Percentiles rank a stretch among this genome's conserved stretches.
Conservation (phyloP, 2,888 invertebrate genomes). For the Andrena haemorrhoa region DNA sequence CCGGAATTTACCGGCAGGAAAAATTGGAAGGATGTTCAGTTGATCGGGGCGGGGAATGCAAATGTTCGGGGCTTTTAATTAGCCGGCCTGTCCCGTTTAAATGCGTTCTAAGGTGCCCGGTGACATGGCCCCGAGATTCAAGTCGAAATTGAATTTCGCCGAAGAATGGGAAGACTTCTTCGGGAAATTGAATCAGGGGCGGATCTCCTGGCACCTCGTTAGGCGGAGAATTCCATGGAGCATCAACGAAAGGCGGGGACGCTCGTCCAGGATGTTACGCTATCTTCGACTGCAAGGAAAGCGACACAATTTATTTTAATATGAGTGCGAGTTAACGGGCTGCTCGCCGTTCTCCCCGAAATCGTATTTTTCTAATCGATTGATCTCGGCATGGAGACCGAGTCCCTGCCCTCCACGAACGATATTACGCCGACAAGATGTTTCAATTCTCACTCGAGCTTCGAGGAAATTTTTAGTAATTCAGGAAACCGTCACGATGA, state of each 20-base stretch:
- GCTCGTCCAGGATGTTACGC: slow-evolving; percentile 55
- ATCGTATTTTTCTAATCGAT: slow-evolving; percentile 7
- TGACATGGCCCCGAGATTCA: slow-evolving; percentile 66
- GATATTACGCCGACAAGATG: background rate
- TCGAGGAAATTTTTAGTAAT: slow-evolving; percentile 17
- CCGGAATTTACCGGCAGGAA: slow-evolving; percentile 30
- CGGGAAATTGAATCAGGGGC: slow-evolving; percentile 71
- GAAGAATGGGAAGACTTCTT: slow-evolving; percentile 73
- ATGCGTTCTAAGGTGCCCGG: slow-evolving; percentile 53
- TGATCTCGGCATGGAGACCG: background rate
- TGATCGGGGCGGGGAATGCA: slow-evolving; percentile 65
- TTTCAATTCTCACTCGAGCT: background rate
- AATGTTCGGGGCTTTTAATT: slow-evolving; percentile 71
- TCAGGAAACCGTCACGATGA: background rate
- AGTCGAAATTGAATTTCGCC: slow-evolving; percentile 73
- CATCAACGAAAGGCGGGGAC: slow-evolving; percentile 62
- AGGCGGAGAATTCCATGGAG: slow-evolving; percentile 69
- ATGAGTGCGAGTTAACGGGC: slow-evolving; percentile 23
- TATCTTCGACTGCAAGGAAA: slow-evolving; percentile 40
- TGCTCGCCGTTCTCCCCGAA: background rate
- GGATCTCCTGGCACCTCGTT: slow-evolving; percentile 70
- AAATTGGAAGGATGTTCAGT: slow-evolving; percentile 43
- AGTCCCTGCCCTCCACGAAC: background rate
- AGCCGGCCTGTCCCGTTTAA: slow-evolving; percentile 60
- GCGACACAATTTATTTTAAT: slow-evolving; percentile 50